Evolutionary conservation across 2,888 invertebrate species (phyloP).

Genomic region (Caenorhabditis japonica): DNA sequence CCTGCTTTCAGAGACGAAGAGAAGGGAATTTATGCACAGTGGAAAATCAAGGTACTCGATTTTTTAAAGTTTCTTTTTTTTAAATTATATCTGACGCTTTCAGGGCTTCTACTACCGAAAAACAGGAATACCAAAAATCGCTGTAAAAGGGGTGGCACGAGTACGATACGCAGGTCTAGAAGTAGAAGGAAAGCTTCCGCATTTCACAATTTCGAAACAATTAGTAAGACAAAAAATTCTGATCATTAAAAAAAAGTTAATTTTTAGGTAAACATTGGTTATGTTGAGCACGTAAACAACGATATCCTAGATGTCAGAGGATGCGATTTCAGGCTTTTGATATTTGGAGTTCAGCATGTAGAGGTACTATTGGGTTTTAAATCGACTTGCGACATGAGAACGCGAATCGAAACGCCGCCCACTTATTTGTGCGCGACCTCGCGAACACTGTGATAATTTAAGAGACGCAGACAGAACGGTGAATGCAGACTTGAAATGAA

Average conservation of each 20-base stretch:
- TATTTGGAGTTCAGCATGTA: constrained; percentile 61
- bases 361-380: no score
- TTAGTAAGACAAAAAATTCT: constrained; percentile 11
- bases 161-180: constrained; percentile 54
- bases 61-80: not conserved
- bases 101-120: constrained; percentile 59
- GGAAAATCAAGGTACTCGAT: constrained; percentile 59
- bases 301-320: constrained; percentile 62
- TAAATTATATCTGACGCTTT: constrained; percentile 7
- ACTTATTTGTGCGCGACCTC: no score
- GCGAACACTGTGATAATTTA: no score
- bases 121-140: constrained; percentile 52
- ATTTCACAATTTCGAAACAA: constrained; percentile 40
- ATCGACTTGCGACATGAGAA: no score
- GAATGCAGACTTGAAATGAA: no score
- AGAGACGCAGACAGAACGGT: no score
- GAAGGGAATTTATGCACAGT: constrained; percentile 66
- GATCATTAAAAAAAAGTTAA: not conserved
- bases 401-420: no score
- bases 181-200: constrained; percentile 54
- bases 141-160: constrained; percentile 56
- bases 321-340: constrained; percentile 54
- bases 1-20: constrained; percentile 62
- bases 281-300: constrained; percentile 56
- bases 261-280: constrained; percentile 59